A percentile compares a stretch with the other conserved stretches of the same genome.
Conservation (phyloP, 2,888 invertebrate species). For the Ctena decussata region DNA sequence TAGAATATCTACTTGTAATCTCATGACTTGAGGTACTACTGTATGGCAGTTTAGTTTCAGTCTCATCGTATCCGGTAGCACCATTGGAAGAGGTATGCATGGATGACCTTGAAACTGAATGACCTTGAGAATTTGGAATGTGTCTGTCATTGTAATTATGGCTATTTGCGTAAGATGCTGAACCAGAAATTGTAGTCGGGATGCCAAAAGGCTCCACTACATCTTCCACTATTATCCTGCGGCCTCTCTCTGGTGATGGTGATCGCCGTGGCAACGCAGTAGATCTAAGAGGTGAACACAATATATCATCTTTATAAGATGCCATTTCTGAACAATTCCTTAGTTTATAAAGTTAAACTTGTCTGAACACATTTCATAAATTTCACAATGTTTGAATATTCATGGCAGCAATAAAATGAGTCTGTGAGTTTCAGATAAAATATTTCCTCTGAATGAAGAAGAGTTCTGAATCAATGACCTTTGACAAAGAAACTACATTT, state of each 20-base stretch:
- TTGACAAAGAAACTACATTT: too few relatives aligned
- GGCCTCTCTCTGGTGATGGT: not conserved
- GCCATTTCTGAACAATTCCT: not conserved
- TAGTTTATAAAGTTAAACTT: not conserved
- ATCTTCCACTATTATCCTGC: conserved; percentile 47
- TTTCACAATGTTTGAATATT: not conserved
- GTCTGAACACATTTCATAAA: not conserved
- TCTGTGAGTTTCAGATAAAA: too few relatives aligned
- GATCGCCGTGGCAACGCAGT: not conserved
- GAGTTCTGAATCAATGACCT: too few relatives aligned
- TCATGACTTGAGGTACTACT: not conserved
- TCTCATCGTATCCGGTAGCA: conserved; percentile 19
- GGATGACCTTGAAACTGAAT: conserved; percentile 52
- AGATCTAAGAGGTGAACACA: not conserved
- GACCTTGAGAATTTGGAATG: conserved; percentile 13
- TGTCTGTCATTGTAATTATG: conserved; percentile 7
- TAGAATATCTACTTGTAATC: conserved; percentile 33
- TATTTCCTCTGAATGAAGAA: too few relatives aligned
- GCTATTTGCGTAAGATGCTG: not conserved
- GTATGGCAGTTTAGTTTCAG: conserved; percentile 2
- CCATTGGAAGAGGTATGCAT: not conserved
- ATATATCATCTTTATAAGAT: not conserved
- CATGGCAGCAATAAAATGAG: too few relatives aligned
- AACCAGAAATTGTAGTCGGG: conserved; percentile 1
- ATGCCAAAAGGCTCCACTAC: conserved; percentile 53